These are phyloP conservation scores for Phycodurus eques DNA, from an alignment of 2,113 vertebrate species.

Conservation along the genomic window DNA sequence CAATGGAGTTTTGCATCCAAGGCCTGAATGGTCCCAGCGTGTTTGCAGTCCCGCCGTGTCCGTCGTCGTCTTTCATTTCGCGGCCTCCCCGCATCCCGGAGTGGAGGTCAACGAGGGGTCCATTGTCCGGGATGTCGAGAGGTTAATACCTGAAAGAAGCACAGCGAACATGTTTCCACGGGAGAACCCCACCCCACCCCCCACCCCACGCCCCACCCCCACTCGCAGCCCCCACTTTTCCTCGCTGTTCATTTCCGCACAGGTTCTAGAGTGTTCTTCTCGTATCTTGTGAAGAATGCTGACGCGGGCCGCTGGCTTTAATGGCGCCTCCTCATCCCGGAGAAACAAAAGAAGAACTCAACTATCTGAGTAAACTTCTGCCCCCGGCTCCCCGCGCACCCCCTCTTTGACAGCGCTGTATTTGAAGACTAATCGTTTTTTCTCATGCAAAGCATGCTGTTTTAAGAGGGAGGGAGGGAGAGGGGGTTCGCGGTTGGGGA, in stretches of 20 bases:
- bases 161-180: conserved; percentile 62
- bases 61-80: conserved; percentile 36
- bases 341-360: conserved; percentile 68
- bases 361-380: conserved; percentile 70
- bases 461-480: conserved; percentile 67
- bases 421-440: conserved; percentile 80
- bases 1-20: not conserved
- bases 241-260: conserved; percentile 42
- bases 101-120: conserved; percentile 54
- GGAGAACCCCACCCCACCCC: conserved; percentile 40
- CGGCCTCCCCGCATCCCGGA: conserved; percentile 32
- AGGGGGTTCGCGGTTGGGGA: conserved; percentile 49
- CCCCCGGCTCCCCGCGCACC: conserved; percentile 53
- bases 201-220: conserved; percentile 26
- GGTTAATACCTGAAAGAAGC: conserved; percentile 69
- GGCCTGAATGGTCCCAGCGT: no score
- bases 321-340: conserved; percentile 65
- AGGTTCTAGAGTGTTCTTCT: conserved; percentile 46
- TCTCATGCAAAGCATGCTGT: conserved; percentile 78
- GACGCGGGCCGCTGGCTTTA: conserved; percentile 49
- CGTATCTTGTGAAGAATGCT: conserved; percentile 58
- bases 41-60: conserved; percentile 42
- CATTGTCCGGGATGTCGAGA: conserved; percentile 59
- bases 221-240: conserved; percentile 10
- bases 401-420: conserved; percentile 69